phyloP scores from a whole-genome alignment of 2,888 invertebrate species.

The Pyrrhosoma nymphula region DNA sequence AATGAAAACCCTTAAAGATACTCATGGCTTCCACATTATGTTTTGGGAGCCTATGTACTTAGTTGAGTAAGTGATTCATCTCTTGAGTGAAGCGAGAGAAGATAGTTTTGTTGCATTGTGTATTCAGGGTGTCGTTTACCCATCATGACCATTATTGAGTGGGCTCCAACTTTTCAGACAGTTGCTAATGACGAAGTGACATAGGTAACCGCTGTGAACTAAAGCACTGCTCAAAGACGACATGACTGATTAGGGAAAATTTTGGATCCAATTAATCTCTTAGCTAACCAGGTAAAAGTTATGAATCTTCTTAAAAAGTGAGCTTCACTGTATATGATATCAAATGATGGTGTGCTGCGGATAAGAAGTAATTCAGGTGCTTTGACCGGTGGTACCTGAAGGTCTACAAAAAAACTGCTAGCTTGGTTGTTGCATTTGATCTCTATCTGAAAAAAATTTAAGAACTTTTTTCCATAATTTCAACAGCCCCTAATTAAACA shows the following conservation, averaged over 20 bases:
- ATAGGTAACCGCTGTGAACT: slow-evolving; percentile 39
- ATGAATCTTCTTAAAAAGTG: slow-evolving; percentile 48
- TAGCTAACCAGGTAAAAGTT: slow-evolving; percentile 23
- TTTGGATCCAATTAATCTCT: slow-evolving; percentile 37
- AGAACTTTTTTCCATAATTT: slow-evolving; percentile 30
- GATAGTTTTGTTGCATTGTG: slow-evolving; percentile 60
- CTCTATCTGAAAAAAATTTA: slow-evolving; percentile 31
- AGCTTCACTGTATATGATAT: slow-evolving; percentile 30
- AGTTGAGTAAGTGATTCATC: slow-evolving; percentile 26
- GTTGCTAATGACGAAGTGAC: neutral
- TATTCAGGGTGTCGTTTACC: slow-evolving; percentile 47
- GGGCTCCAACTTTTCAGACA: slow-evolving; percentile 41
- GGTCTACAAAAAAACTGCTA: slow-evolving; percentile 49
- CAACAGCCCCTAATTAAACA: neutral
- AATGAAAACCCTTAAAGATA: slow-evolving; percentile 9
- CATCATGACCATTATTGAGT: slow-evolving; percentile 38
- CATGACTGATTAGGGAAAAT: slow-evolving; percentile 13
- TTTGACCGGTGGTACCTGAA: slow-evolving; percentile 55
- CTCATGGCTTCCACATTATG: slow-evolving; percentile 58
- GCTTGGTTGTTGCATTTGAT: slow-evolving; percentile 50
- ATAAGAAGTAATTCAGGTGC: slow-evolving; percentile 13
- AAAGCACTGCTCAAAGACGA: slow-evolving; percentile 12
- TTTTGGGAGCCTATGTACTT: slow-evolving; percentile 53
- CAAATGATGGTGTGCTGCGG: slow-evolving; percentile 32
- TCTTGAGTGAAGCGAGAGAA: slow-evolving; percentile 44